Evolutionary conservation across 1,140 invertebrate species (phyloP), one percentile per base, ranked within the genome.

Genomic region (Zaprionus davidi): DNA sequence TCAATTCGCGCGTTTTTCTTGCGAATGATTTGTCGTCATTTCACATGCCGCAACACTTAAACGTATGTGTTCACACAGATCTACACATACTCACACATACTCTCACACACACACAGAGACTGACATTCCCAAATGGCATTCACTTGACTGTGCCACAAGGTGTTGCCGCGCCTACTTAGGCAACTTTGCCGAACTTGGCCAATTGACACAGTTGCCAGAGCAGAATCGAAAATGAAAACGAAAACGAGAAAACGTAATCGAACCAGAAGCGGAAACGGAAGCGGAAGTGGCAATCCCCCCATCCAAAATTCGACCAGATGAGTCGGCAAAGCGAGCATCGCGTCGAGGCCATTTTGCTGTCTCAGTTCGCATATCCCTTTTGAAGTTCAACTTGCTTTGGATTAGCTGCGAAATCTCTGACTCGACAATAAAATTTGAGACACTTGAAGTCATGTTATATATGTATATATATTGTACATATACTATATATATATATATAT

Each of bases 11-110:
- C 49, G 15, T n/a, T 41, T 55, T 17, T 69, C 36, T 62, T 71
- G 12, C n/a, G 38, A 44, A 77, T 83, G 82, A 83, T 83, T 83
- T 84, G 78, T 83, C 66, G 51, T 69, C 65, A 49, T 55, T 36
- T 66, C 38, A 38, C 80, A 82, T 82, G 41, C 41, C 41, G n/a
- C n/a, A 46, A 41, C 38, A 49, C 46, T 12, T 49, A 12, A 20
- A 31, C 6, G 28, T 7, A 28, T 28, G 6, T 28, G 28, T 22
- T 2, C 22, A 22, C 22, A 2, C 22, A 22, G 1, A 22, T 22
- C 22, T 22, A 22, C 46, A 20, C 0, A 51, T 11, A 51, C 46
- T 5, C 20, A 22, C 46, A 22, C 44, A 49, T 9, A 20, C 17
- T 22, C 46, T 22, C 46, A 22, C 13, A 46, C 38, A 41, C 20